Evolutionary conservation across 2,888 invertebrate genomes (phyloP), one percentile per base, ranked within the genome.

Genomic region (Pecten maximus): DNA sequence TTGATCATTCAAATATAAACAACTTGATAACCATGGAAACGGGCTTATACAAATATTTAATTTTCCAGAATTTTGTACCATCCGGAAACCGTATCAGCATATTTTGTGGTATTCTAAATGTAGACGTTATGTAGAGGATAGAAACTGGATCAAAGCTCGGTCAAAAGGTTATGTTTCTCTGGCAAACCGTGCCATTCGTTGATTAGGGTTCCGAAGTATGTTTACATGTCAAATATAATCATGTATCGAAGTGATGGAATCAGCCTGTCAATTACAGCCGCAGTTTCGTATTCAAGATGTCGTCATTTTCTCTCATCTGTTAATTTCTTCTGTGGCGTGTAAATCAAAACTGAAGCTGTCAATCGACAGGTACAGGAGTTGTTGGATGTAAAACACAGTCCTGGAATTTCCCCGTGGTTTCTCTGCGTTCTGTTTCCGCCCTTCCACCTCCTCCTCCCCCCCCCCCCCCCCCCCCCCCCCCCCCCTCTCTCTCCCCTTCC

Each of bases 231-330:
- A 23, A 54, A 54, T 23, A 54, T 54, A 54, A 54, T 54, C 54
- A 54, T 54, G 54, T 54, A 54, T 54, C 54, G 23, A 54, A 54
- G 54, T 54, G 54, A 54, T 54, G 54, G 54, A 54, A 54, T 23
- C 54, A 54, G 54, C n/a, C 54, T 54, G 54, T 54, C n/a, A 54
- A 19, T 54, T 54, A 54, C 54, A 54, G 54, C n/a, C 23, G n/a
- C 23, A 54, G 54, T 54, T 54, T 54, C 54, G 54, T 54, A 54
- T 54, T 54, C 54, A 54, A 54, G n/a, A 54, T n/a, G 54, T 54
- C 23, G 54, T n/a, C 54, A 54, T 54, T 54, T n/a, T 19, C 54
- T 54, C 54, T n/a, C n/a, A 23, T 10, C 48, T 48, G 48, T 2
- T 19, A 16, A 16, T 48, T 48, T 48, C 19, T 48, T 48, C 48